Evolutionary conservation across 1,140 invertebrate genomes (phyloP).

Genomic region (Plodia interpunctella): DNA sequence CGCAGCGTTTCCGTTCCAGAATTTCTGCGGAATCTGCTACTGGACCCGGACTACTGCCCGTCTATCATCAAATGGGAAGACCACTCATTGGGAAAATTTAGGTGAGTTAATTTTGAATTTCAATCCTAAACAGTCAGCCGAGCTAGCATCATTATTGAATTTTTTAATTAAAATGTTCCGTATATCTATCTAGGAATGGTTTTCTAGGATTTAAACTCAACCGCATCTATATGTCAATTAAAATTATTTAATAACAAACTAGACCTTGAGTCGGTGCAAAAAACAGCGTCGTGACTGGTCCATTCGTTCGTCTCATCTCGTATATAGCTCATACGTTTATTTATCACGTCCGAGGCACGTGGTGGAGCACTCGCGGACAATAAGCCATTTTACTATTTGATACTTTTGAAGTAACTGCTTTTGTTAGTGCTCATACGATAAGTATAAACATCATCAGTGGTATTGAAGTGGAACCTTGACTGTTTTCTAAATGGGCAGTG

Average conservation of each 20-base stretch:
- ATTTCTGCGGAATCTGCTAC: constrained; percentile 88
- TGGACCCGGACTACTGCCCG: constrained; percentile 87
- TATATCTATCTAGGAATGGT: too few species aligned
- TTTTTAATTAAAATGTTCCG: too few species aligned
- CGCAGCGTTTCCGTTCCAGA: constrained; percentile 83
- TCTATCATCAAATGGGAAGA: constrained; percentile 93
- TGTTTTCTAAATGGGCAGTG: not conserved
- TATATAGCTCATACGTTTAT: constrained; percentile 39
- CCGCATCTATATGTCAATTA: not conserved
- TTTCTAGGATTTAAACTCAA: too few species aligned
- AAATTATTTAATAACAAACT: not conserved
- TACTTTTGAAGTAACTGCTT: constrained; percentile 23
- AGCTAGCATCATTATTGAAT: too few species aligned
- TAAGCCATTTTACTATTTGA: constrained; percentile 38
- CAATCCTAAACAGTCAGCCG: too few species aligned
- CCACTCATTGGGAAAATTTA: constrained; percentile 88
- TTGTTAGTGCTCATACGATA: constrained; percentile 14
- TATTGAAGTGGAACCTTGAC: not conserved
- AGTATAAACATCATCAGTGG: constrained; percentile 24
- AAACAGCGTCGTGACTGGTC: constrained; percentile 35
- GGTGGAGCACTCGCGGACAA: constrained; percentile 29
- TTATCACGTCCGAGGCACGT: constrained; percentile 50
- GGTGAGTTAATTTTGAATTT: constrained; percentile 45
- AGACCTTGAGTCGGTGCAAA: constrained; percentile 20
- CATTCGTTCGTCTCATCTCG: constrained; percentile 36